Evolutionary conservation across 2,888 invertebrate genomes (phyloP).

Genomic region (Alsophila aescularia): DNA sequence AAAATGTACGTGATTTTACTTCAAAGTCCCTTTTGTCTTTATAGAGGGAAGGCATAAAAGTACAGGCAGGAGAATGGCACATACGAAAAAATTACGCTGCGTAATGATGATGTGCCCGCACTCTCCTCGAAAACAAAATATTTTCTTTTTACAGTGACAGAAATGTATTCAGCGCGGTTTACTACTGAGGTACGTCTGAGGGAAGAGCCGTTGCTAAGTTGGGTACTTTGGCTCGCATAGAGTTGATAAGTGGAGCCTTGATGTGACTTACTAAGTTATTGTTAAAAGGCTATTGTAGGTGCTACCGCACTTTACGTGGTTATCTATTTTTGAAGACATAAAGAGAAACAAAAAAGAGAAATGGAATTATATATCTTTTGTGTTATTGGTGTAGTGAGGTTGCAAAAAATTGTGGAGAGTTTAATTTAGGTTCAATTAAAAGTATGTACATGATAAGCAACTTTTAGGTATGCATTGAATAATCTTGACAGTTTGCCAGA

Average conservation of each 20-base stretch:
- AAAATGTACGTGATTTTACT: constrained; percentile 85
- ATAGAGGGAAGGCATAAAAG: constrained; percentile 82
- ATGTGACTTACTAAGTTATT: constrained; percentile 32
- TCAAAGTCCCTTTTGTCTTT: constrained; percentile 85
- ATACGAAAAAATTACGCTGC: constrained; percentile 82
- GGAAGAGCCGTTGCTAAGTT: constrained; percentile 44
- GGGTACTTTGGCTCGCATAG: constrained; percentile 41
- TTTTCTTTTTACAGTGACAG: constrained; percentile 77
- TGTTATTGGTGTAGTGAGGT: too few relatives aligned
- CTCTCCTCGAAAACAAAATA: constrained; percentile 79
- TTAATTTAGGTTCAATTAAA: too few relatives aligned
- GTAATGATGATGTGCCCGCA: constrained; percentile 83
- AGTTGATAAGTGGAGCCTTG: constrained; percentile 40
- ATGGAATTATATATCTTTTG: not conserved
- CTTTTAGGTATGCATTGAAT: too few relatives aligned
- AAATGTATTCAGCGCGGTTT: constrained; percentile 74
- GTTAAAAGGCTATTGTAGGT: constrained; percentile 25
- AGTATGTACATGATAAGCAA: too few relatives aligned
- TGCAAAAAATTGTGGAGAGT: too few relatives aligned
- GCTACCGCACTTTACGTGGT: constrained; percentile 2
- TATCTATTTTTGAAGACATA: not conserved
- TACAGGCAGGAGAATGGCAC: constrained; percentile 80
- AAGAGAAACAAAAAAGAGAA: not conserved
- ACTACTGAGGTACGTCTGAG: constrained; percentile 50
- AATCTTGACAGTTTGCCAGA: too few relatives aligned